Base-by-base conservation (phyloP, 2,888 invertebrate genomes). In the Tridacna gigas region DNA sequence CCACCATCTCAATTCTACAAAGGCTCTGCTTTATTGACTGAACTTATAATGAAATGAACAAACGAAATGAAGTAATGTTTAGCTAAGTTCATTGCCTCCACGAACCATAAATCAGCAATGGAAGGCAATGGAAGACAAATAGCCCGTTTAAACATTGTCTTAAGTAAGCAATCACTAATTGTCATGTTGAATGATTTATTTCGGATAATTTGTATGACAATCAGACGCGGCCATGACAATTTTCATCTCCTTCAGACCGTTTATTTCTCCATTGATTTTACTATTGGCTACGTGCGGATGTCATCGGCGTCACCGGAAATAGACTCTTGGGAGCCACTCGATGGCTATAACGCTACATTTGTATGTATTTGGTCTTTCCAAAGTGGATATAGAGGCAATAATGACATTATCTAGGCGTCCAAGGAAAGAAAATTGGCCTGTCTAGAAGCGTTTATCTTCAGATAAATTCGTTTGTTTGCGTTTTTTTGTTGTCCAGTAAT, bases 181-280 rank as follows among this genome's bases (percentile, higher is more conserved):
- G 60, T n/a, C 60, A n/a, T 60, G 20, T 60, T 60, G 60, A 60
- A 60, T 18, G 60, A 60, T 60, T n/a, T 60, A 60, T 60, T 60
- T 60, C 60, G 60, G 60, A n/a, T 60, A 60, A 60, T 60, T 60
- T 60, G 60, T 60, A 60, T 60, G 60, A 60, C 60, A 60, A 60
- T 60, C 60, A 60, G 60, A 4, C 18, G 60, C 20, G 18, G 20
- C 60, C 18, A 18, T 4, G 20, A n/a, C 18, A 18, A n/a, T n/a
- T n/a, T 18, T 60, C 60, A 20, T 60, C 60, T 60, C 60, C 60
- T 60, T 60, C n/a, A 60, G 60, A 60, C n/a, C n/a, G 60, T 18
- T 60, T 18, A 20, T 60, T 18, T 18, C 60, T 20, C 60, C 60
- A n/a, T 20, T 60, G 18, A n/a, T 20, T 60, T 60, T 60, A 20